Evolutionary conservation across 2,113 vertebrate genomes (phyloP).

Genomic region (Agapornis roseicollis): DNA sequence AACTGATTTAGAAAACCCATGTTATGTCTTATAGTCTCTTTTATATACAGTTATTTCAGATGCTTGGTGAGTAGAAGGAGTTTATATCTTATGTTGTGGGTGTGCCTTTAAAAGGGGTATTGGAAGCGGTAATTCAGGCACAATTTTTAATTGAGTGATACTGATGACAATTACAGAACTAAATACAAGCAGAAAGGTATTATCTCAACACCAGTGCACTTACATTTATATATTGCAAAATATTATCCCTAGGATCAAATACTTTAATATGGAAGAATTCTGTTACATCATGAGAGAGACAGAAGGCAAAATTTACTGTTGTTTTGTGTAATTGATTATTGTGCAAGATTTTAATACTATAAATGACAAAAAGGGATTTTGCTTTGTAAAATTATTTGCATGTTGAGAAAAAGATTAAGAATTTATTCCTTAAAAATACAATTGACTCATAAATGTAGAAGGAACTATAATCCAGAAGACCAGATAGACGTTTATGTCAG

Average conservation of each 20-base stretch:
- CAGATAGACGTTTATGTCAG: background rate
- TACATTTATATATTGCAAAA: background rate
- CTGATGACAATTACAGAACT: background rate
- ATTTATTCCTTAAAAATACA: background rate
- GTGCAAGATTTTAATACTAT: background rate
- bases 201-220: background rate
- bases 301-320: background rate
- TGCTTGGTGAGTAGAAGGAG: background rate
- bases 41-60: background rate
- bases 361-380: background rate
- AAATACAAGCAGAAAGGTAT: background rate
- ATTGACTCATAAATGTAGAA: background rate
- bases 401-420: background rate
- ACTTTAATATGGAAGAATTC: background rate
- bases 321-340: background rate
- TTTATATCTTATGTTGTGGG: background rate
- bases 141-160: background rate
- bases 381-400: background rate
- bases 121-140: background rate
- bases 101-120: background rate
- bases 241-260: background rate
- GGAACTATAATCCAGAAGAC: background rate
- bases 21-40: background rate
- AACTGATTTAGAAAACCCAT: background rate
- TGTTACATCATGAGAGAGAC: background rate